phyloP scores from a whole-genome alignment of 2,797 vertebrate species.

The Hydrophis major region DNA sequence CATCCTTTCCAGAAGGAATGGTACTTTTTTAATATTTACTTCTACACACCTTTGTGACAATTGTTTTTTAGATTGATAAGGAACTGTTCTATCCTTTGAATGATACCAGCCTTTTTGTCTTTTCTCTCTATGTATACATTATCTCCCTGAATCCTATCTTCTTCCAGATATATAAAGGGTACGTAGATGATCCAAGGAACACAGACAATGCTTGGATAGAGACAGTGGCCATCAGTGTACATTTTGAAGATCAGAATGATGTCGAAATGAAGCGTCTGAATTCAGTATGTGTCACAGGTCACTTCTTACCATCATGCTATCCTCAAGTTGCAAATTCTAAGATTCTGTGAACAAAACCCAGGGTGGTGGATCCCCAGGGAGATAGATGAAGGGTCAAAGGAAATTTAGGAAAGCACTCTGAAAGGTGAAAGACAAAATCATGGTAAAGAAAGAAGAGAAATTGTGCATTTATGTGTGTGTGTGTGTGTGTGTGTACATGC shows the following conservation, averaged over 20 bases:
- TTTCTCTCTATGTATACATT: neutral
- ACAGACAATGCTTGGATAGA: conserved; percentile 94
- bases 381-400: accelerated
- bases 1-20: neutral
- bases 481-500: neutral
- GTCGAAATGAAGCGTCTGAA: conserved; percentile 71
- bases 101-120: neutral
- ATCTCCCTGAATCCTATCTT: accelerated
- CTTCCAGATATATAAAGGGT: conserved; percentile 82
- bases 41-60: neutral
- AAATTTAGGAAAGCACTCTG: neutral
- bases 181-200: conserved; percentile 89
- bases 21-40: neutral
- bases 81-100: neutral
- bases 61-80: neutral
- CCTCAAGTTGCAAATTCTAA: neutral
- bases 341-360: neutral
- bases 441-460: neutral
- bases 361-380: neutral
- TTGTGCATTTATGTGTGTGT: neutral
- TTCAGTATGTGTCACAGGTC: conserved; percentile 61
- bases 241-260: conserved; percentile 72
- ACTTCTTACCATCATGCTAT: neutral
- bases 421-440: neutral
- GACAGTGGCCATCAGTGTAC: conserved; percentile 79